These are phyloP conservation scores for Rotaria magnacalcarata DNA, from an alignment of 2,888 invertebrate species.

Conservation along the genomic window DNA sequence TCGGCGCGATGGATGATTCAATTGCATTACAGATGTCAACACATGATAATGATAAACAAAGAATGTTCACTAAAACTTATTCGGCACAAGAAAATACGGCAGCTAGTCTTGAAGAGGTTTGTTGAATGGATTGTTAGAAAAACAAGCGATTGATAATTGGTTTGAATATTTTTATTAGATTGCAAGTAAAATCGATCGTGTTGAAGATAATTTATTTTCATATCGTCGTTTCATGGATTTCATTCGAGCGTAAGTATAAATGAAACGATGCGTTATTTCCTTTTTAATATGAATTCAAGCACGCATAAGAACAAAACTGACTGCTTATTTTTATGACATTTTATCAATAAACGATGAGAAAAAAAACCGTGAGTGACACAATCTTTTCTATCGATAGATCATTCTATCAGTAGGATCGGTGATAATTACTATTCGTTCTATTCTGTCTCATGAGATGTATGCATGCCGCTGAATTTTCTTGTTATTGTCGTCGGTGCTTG, in stretches of 20 bases:
- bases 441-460: not conserved
- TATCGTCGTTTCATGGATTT: slow-evolving; percentile 33
- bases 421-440: not conserved
- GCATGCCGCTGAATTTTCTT: not conserved
- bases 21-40: not conserved
- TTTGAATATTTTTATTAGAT: not conserved
- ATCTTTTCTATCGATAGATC: not conserved
- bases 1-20: not conserved
- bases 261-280: not conserved
- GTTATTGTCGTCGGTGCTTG: not conserved
- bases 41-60: not conserved
- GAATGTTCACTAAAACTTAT: not conserved
- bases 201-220: slow-evolving; percentile 33
- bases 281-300: not conserved
- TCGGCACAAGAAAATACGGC: slow-evolving; percentile 9
- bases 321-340: not conserved
- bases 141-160: not conserved
- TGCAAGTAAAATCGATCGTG: slow-evolving; percentile 7
- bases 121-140: not conserved
- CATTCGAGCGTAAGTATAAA: slow-evolving; percentile 34
- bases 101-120: slow-evolving; percentile 9
- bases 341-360: not conserved
- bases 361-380: not conserved
- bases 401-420: not conserved
- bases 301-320: not conserved